These are phyloP conservation scores for Paguma larvata DNA, from an alignment of 2,797 vertebrate species.

Conservation along the genomic window DNA sequence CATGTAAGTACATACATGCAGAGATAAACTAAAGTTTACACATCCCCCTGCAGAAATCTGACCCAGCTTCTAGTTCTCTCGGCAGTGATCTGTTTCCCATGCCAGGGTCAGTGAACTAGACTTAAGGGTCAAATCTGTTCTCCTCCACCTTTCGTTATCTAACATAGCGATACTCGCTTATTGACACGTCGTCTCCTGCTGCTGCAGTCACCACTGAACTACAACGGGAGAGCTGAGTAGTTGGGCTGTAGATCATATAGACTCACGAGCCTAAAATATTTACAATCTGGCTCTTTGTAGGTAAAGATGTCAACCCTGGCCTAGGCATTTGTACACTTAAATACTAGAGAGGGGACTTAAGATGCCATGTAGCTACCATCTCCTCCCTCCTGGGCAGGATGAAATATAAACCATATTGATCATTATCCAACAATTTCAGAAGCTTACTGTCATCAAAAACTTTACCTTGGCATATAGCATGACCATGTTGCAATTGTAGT, in stretches of 20 bases:
- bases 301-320: background rate
- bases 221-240: fast-evolving
- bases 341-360: background rate
- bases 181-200: background rate
- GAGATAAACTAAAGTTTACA: background rate
- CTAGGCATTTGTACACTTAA: background rate
- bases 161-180: fast-evolving
- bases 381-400: background rate
- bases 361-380: background rate
- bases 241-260: background rate
- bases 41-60: background rate
- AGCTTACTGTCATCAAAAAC: background rate
- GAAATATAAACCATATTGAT: background rate
- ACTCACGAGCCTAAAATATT: background rate
- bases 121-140: background rate
- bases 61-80: background rate
- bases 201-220: background rate
- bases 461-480: background rate
- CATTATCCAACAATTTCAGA: background rate
- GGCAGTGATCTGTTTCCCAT: background rate
- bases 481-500: background rate
- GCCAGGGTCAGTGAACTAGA: background rate
- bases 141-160: background rate
- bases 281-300: background rate
- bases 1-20: background rate